A percentile compares a stretch with the other conserved stretches of the same genome.
These are phyloP conservation scores for Phyllostomus discolor DNA, from an alignment of 2,113 vertebrate genomes.

Conservation along the genomic window DNA sequence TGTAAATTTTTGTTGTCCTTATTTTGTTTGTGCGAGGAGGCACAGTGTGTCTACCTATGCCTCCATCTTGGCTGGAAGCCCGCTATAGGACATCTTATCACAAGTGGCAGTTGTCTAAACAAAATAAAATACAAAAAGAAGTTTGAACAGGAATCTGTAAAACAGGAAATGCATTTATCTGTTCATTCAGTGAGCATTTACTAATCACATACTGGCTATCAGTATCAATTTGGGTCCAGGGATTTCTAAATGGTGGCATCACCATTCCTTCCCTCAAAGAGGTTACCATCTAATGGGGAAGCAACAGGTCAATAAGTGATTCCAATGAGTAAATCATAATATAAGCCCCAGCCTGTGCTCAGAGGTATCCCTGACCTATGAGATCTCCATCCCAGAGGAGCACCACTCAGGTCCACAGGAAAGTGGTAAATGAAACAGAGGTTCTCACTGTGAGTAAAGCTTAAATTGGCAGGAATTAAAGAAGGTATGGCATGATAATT, in stretches of 20 bases:
- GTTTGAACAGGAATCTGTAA: background rate
- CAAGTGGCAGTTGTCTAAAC: background rate
- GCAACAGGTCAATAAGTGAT: background rate
- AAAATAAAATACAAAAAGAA: background rate
- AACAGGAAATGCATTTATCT: background rate
- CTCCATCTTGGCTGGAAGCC: too few relatives aligned
- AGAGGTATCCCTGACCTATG: background rate
- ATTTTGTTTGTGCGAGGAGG: too few relatives aligned
- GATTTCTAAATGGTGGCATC: background rate
- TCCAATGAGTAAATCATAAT: background rate
- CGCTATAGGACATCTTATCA: background rate
- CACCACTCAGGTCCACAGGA: background rate
- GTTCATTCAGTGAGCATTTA: background rate
- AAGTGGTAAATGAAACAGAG: background rate
- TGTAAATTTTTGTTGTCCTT: too few relatives aligned
- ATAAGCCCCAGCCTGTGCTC: background rate
- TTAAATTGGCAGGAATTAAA: background rate
- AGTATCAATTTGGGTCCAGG: background rate
- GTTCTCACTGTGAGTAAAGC: background rate
- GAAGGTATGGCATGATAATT: rapidly evolving
- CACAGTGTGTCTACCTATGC: too few relatives aligned
- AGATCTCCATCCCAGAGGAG: background rate
- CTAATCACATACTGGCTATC: background rate
- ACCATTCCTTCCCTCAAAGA: background rate
- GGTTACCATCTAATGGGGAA: background rate